Evolutionary conservation across 2,888 invertebrate genomes (phyloP), one percentile per base, ranked within the genome.

Genomic region (Leptodirus hochenwartii): DNA sequence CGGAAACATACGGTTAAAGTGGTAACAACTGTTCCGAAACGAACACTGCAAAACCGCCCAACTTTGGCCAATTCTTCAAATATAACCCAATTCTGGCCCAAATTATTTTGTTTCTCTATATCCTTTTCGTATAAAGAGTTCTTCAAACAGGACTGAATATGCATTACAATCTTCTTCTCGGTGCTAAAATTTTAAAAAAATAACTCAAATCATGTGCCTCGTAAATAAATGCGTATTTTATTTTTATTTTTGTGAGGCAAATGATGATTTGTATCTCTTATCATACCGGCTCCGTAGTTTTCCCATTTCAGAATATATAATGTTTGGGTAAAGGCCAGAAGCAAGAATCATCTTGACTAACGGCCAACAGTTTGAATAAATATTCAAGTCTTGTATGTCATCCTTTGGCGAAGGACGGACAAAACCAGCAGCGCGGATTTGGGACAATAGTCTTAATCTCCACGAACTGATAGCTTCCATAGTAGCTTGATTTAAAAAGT

Each of bases 391-490:
- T 39, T 76, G 61, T 35, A 84, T 74, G 44, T 77, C 78, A 4
- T 64, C 63, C 1, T 65, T 55, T 2, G 66, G 66, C 29, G 65
- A 51, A 1, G 67, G 37, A 53, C 68, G 63, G 1, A 87, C 74
- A 43, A 85, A 75, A 3, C 79, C 74, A 2, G 78, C 61, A 0
- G 72, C 73, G 27, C 79, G 58, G 4, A 93, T 56, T 45, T 90
- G 80, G 0, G 81, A 80, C 16, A 88, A 57, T 15, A 95, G 58
- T 45, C 88, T 87, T 1, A 75, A 64, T 14, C 91, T 67, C 46
- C 85, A 80, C 2, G 80, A 81, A 8, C 76, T 69, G 15, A 95
- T 77, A 69, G 84, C 79, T 47, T 88, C 85, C 84, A 96, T 85
- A 0, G 80, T 74, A 0, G 81, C 72, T 0, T 73, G 62, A 22